A percentile compares a stretch with the other conserved stretches of the same genome.
Conservation (phyloP, 2,888 invertebrate genomes). For the Nebria salina region DNA sequence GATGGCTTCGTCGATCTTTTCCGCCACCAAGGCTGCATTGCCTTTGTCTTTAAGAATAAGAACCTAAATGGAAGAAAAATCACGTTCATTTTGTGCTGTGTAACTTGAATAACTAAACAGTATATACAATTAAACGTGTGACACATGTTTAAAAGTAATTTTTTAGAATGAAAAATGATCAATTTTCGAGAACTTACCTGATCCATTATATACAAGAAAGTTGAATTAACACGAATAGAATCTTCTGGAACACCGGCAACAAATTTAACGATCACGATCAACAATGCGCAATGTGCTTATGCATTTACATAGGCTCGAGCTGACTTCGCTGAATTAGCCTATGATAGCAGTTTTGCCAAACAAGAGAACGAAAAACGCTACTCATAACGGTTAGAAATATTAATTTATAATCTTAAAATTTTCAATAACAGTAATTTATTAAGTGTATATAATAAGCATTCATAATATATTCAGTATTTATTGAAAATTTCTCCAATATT, state of each 20-base stretch:
- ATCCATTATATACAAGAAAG: slow-evolving; percentile 34
- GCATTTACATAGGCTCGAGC: neutral
- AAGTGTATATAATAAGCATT: too few relatives aligned
- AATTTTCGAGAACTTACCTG: slow-evolving; percentile 29
- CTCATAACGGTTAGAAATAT: too few relatives aligned
- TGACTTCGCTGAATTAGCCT: neutral
- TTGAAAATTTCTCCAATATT: too few relatives aligned
- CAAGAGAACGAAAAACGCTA: too few relatives aligned
- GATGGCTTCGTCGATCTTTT: slow-evolving; percentile 82
- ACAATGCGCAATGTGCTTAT: slow-evolving; percentile 37
- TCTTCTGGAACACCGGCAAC: slow-evolving; percentile 44
- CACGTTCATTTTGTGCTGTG: neutral
- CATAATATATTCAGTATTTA: too few relatives aligned
- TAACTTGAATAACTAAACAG: neutral
- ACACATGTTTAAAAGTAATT: neutral
- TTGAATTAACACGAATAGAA: slow-evolving; percentile 33
- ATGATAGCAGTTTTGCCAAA: too few relatives aligned
- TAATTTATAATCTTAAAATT: too few relatives aligned
- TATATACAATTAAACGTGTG: neutral
- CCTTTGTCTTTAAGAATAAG: slow-evolving; percentile 86
- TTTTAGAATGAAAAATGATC: neutral
- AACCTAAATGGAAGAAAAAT: slow-evolving; percentile 68
- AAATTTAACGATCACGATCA: slow-evolving; percentile 32
- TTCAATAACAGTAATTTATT: too few relatives aligned
- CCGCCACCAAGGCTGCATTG: slow-evolving; percentile 82